A percentile compares a stretch with the other conserved stretches of the same genome.
phyloP scores from a whole-genome alignment of 2,797 vertebrate genomes.

The Chrysolophus pictus region DNA sequence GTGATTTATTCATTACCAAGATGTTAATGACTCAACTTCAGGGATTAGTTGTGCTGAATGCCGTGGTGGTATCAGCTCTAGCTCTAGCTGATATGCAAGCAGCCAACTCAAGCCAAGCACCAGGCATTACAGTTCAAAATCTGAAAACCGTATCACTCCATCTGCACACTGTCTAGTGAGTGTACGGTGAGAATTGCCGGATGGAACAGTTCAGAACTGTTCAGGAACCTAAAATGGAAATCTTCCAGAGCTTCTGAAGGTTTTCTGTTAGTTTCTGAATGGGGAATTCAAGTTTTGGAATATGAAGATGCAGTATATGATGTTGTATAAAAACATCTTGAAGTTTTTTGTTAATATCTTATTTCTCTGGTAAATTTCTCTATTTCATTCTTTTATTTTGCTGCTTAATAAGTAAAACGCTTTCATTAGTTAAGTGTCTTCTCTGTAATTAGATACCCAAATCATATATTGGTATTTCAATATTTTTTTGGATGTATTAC shows the following conservation, averaged over 20 bases:
- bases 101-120: background rate
- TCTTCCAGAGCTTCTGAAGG: background rate
- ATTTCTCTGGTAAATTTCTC: background rate
- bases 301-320: background rate
- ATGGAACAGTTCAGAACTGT: background rate
- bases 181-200: fast-evolving
- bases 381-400: background rate
- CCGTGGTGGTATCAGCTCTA: background rate
- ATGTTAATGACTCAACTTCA: background rate
- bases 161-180: background rate
- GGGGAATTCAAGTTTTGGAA: background rate
- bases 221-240: background rate
- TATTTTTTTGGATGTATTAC: background rate
- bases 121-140: background rate
- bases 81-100: background rate
- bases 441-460: background rate
- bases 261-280: background rate
- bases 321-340: background rate
- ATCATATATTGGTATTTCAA: too few relatives aligned
- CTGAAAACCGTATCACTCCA: fast-evolving
- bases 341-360: background rate
- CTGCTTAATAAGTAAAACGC: background rate
- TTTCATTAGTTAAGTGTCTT: background rate
- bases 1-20: background rate
- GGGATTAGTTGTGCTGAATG: background rate